A percentile compares a stretch with the other conserved stretches of the same genome.
phyloP scores from a whole-genome alignment of 2,888 invertebrate species.

The Syrista parreyssii region DNA sequence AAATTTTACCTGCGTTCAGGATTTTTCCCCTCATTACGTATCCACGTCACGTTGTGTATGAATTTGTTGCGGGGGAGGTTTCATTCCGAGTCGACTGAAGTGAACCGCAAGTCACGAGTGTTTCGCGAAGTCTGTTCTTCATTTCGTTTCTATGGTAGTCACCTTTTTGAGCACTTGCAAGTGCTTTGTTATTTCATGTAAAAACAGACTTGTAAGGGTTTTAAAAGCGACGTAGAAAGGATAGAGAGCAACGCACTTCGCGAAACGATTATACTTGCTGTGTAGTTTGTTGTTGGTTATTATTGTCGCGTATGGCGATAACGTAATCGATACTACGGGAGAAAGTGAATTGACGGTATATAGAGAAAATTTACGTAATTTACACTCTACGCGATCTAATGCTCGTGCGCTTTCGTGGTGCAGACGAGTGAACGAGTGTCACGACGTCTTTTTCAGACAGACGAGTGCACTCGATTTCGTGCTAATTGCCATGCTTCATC shows the following conservation, averaged over 20 bases:
- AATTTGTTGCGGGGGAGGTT: not conserved
- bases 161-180: too few relatives aligned
- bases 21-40: not conserved
- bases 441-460: not conserved
- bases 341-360: not conserved
- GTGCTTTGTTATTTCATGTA: too few relatives aligned
- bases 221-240: too few relatives aligned
- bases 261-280: too few relatives aligned
- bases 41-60: not conserved
- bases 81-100: not conserved
- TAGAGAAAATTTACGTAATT: not conserved
- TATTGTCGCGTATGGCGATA: not conserved
- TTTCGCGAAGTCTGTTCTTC: too few relatives aligned
- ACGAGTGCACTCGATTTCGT: not conserved
- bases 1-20: not conserved
- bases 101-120: too few relatives aligned
- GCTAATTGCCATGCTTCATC: not conserved
- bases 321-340: not conserved
- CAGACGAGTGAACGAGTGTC: not conserved
- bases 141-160: too few relatives aligned
- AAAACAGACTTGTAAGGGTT: too few relatives aligned
- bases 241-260: too few relatives aligned
- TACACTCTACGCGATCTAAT: not conserved
- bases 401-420: not conserved
- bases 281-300: not conserved